Conservation (phyloP, 1,140 invertebrate species). For the Cotesia chilonis region DNA sequence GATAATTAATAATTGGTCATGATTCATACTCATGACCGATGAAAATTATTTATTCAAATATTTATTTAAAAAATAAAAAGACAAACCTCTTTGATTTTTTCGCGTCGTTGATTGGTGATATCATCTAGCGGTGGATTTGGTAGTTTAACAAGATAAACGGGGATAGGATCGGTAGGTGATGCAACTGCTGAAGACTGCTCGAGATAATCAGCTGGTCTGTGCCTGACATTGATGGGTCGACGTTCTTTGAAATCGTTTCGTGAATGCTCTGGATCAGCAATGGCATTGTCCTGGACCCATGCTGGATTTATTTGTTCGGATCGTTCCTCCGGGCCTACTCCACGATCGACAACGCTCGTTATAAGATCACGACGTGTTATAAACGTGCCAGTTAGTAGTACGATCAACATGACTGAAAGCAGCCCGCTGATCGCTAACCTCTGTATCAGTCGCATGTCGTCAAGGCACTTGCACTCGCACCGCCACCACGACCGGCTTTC, state of each 20-base stretch:
- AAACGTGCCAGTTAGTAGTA: conserved; percentile 58
- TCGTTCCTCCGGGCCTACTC: conserved; percentile 53
- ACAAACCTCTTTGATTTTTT: conserved; percentile 81
- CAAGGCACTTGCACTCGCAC: conserved; percentile 48
- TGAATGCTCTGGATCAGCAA: conserved; percentile 50
- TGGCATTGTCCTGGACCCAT: conserved; percentile 57
- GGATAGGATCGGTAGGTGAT: conserved; percentile 64
- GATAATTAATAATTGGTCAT: too few relatives aligned
- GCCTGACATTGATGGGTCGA: conserved; percentile 54
- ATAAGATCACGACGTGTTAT: conserved; percentile 56
- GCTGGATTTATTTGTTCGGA: conserved; percentile 55
- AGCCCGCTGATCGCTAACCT: conserved; percentile 61
- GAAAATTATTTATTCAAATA: not conserved
- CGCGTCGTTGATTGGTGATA: conserved; percentile 70
- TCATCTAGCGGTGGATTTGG: conserved; percentile 68
- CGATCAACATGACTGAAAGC: conserved; percentile 60
- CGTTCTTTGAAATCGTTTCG: conserved; percentile 53
- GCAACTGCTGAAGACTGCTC: conserved; percentile 54
- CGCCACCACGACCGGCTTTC: conserved; percentile 41
- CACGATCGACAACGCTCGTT: conserved; percentile 54
- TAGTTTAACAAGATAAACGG: conserved; percentile 67
- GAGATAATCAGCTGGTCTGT: conserved; percentile 47
- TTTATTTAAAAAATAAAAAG: not conserved
- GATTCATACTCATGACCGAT: not conserved
- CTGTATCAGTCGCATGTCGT: conserved; percentile 60